Evolutionary conservation across 1,140 invertebrate species (phyloP).

Genomic region (Drosophila neocordata): DNA sequence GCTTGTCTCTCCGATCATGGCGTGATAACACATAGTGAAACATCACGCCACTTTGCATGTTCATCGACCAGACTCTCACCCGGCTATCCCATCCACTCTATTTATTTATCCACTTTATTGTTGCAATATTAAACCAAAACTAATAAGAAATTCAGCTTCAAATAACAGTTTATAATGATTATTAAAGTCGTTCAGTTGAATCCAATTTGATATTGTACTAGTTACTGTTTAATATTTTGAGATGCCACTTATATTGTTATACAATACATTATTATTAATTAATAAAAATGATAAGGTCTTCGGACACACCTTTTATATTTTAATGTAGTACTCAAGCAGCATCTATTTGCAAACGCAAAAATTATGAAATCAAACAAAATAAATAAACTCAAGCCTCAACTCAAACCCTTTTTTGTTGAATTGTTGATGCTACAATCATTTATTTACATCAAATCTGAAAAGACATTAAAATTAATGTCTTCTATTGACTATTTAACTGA

Average conservation of each 20-base stretch:
- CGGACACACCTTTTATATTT: not conserved
- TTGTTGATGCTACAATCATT: too few species aligned
- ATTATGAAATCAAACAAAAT: not conserved
- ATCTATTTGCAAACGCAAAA: not conserved
- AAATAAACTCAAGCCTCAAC: too few species aligned
- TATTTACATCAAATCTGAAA: too few species aligned
- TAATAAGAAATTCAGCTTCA: not conserved
- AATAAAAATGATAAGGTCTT: not conserved
- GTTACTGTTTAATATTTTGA: not conserved
- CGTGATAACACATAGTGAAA: not conserved
- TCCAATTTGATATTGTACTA: not conserved
- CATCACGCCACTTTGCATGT: constrained; percentile 5
- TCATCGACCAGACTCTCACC: not conserved
- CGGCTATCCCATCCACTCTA: not conserved
- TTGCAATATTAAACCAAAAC: not conserved
- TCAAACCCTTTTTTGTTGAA: too few species aligned
- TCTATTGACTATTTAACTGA: not conserved
- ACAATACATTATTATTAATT: not conserved
- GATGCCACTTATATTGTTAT: not conserved
- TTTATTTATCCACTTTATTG: not conserved
- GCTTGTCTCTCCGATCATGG: not conserved
- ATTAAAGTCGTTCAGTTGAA: not conserved
- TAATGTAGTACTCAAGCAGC: not conserved
- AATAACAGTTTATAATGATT: not conserved
- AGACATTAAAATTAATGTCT: too few species aligned